These are phyloP conservation scores for Eufriesea mexicana DNA, from an alignment of 1,140 invertebrate genomes.

Conservation along the genomic window DNA sequence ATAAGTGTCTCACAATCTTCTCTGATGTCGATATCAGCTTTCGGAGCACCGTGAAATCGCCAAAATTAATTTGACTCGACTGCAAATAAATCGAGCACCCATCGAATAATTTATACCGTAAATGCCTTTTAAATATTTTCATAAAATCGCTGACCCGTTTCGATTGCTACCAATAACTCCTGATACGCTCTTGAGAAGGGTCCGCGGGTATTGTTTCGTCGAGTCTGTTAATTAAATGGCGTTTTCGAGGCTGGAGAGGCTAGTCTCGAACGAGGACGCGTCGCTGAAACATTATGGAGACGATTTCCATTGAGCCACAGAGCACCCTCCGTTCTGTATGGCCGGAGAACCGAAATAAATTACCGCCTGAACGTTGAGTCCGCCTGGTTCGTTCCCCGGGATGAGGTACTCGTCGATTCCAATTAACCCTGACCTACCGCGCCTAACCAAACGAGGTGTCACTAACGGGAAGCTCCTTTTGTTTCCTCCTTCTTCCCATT, in stretches of 20 bases:
- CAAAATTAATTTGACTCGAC: not conserved
- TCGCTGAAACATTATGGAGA: conserved; percentile 22
- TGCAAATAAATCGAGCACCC: conserved; percentile 2
- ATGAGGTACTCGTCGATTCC: conserved; percentile 27
- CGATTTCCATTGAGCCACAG: conserved; percentile 8
- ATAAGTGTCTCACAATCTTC: not conserved
- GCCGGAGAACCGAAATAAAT: conserved; percentile 44
- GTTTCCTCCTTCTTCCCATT: not conserved
- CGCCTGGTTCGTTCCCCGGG: conserved; percentile 15
- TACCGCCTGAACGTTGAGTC: conserved; percentile 27
- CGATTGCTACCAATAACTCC: not conserved
- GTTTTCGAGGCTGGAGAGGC: conserved; percentile 7
- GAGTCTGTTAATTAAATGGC: conserved; percentile 37
- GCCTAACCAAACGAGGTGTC: conserved; percentile 13
- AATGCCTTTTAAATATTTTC: conserved; percentile 4
- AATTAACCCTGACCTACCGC: conserved; percentile 56
- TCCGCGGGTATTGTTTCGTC: conserved; percentile 2
- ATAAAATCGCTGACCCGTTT: conserved; percentile 3
- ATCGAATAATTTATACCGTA: not conserved
- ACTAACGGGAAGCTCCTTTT: not conserved
- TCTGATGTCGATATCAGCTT: no score
- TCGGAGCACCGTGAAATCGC: no score
- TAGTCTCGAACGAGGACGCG: conserved; percentile 1
- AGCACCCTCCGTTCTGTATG: conserved; percentile 15
- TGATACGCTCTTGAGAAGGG: not conserved